Conservation (phyloP, 2,113 vertebrate genomes). For the Cheilinus undulatus region DNA sequence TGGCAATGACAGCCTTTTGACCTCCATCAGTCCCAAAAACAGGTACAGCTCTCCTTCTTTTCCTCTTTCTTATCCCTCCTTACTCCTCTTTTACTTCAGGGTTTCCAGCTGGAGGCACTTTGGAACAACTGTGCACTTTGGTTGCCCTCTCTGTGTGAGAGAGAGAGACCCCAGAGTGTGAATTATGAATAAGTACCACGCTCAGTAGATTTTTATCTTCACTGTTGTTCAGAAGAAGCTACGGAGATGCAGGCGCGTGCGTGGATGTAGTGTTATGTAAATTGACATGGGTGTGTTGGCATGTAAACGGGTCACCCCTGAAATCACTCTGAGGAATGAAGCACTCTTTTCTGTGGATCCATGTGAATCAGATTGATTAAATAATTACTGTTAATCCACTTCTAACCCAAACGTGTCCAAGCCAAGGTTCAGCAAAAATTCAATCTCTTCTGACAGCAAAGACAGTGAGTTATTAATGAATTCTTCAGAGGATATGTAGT, state of each 20-base stretch:
- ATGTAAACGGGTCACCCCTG: neutral
- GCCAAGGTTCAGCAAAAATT: neutral
- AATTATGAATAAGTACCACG: conserved; percentile 43
- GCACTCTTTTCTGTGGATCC: neutral
- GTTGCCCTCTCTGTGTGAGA: conserved; percentile 31
- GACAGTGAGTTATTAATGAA: conserved; percentile 6
- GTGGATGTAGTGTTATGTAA: neutral
- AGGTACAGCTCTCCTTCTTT: conserved; percentile 9
- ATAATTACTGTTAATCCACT: neutral
- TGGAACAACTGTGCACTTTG: conserved; percentile 47
- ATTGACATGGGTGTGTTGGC: neutral
- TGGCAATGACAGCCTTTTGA: conserved; percentile 21
- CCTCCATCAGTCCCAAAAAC: conserved; percentile 22
- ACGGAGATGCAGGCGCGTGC: neutral
- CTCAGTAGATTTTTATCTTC: neutral
- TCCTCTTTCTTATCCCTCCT: conserved; percentile 1
- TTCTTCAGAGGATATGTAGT: neutral
- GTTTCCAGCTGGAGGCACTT: conserved; percentile 40
- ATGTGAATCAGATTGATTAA: neutral
- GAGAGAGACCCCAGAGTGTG: conserved; percentile 25
- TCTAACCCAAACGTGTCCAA: neutral
- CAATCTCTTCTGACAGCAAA: conserved; percentile 8
- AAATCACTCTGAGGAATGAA: neutral
- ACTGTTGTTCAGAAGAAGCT: neutral
- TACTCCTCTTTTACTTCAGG: conserved; percentile 1